Conservation (phyloP, 2,797 vertebrate species). For the Poeciliopsis gracilis region DNA sequence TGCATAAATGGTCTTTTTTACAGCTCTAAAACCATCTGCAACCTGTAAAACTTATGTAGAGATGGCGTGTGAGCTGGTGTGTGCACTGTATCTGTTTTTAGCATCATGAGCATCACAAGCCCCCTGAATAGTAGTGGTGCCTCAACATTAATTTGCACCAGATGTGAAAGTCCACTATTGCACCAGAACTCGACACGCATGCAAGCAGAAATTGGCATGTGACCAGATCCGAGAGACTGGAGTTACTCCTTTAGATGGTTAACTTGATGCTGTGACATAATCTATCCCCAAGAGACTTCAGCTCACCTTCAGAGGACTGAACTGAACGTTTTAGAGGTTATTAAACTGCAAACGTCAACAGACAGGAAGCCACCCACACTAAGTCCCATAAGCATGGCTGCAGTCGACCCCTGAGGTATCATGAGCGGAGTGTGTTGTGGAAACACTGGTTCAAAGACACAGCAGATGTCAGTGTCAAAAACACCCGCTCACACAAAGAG, state of each 20-base stretch:
- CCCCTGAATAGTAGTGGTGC: constrained; percentile 66
- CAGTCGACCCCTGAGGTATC: constrained; percentile 17
- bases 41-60: background rate
- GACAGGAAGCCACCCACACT: constrained; percentile 26
- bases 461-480: constrained; percentile 26
- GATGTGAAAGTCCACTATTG: constrained; percentile 67
- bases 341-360: constrained; percentile 29
- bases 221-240: constrained; percentile 39
- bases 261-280: constrained; percentile 47
- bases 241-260: constrained; percentile 47
- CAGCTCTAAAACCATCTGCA: background rate
- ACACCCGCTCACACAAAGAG: constrained; percentile 9
- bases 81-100: constrained; percentile 70
- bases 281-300: constrained; percentile 52
- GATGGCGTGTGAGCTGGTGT: constrained; percentile 4
- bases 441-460: constrained; percentile 56
- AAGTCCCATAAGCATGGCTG: constrained; percentile 21
- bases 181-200: constrained; percentile 48
- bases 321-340: constrained; percentile 50
- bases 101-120: constrained; percentile 63
- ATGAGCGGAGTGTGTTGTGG: constrained; percentile 52
- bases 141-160: constrained; percentile 70
- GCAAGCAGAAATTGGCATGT: constrained; percentile 52
- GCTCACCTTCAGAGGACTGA: constrained; percentile 47
- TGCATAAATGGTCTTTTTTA: background rate